Percentiles rank a stretch among this genome's conserved stretches.
These are phyloP conservation scores for Paracanthobrama guichenoti DNA, from an alignment of 2,113 vertebrate genomes.

Conservation along the genomic window DNA sequence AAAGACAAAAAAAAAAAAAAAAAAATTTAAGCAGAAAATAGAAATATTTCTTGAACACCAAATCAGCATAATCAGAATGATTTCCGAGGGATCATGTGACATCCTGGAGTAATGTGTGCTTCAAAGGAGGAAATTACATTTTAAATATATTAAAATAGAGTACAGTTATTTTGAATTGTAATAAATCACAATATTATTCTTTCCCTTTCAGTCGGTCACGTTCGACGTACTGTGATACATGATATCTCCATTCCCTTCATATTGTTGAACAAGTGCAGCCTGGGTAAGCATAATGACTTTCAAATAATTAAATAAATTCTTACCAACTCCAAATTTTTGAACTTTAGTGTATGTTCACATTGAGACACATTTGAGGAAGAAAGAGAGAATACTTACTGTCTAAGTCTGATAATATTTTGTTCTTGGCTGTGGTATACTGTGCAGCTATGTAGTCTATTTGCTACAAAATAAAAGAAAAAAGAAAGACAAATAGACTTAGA, in stretches of 20 bases:
- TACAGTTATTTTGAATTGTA: not conserved
- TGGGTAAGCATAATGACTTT: no score
- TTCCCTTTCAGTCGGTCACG: not conserved
- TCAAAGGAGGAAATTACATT: not conserved
- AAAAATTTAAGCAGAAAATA: not conserved
- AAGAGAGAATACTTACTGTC: conserved; percentile 81
- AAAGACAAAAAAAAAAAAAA: not conserved
- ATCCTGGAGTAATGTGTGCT: not conserved
- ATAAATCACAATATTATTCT: not conserved
- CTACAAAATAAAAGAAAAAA: conserved; percentile 69
- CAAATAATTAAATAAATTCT: not conserved
- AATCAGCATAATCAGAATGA: not conserved
- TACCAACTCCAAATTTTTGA: not conserved
- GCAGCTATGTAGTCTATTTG: conserved; percentile 88
- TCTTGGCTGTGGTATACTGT: conserved; percentile 88
- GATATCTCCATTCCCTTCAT: no score
- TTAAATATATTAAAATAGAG: not conserved
- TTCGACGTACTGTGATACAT: no score
- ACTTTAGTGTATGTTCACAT: not conserved
- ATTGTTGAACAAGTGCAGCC: not conserved
- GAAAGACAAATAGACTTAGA: not conserved
- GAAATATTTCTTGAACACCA: not conserved
- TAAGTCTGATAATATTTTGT: conserved; percentile 87
- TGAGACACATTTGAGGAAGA: not conserved
- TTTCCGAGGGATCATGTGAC: no score